These are phyloP conservation scores for Dinomys branickii DNA, from an alignment of 2,113 vertebrate species.

Conservation along the genomic window DNA sequence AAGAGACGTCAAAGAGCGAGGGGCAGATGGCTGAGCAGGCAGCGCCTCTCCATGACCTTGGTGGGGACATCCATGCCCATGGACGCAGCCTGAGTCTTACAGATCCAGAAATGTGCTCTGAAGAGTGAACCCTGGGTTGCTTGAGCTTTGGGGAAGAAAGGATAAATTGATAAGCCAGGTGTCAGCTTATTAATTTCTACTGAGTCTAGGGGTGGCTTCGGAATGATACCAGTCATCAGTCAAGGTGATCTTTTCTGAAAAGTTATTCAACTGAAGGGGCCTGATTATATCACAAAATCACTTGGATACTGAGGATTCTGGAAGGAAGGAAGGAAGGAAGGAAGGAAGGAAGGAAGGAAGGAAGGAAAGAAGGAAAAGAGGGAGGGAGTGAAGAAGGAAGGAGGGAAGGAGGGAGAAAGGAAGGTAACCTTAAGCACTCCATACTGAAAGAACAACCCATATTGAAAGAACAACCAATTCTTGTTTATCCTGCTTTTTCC, in stretches of 20 bases:
- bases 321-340: no score
- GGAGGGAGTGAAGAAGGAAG: no score
- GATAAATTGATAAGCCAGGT: not conserved
- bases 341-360: not conserved
- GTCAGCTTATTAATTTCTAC: not conserved
- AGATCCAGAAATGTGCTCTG: not conserved
- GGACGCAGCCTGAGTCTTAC: not conserved
- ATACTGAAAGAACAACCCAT: no score
- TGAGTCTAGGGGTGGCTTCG: not conserved
- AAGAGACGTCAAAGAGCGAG: constrained; percentile 63
- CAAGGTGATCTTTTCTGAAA: constrained; percentile 9
- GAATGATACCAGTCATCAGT: not conserved
- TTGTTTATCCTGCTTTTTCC: not conserved
- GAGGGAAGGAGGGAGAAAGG: not conserved
- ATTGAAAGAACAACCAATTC: not conserved
- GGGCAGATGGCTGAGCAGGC: constrained; percentile 76
- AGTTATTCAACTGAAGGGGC: not conserved
- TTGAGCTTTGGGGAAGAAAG: not conserved
- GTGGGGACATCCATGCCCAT: not conserved
- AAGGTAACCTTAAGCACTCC: not conserved
- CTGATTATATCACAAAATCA: not conserved
- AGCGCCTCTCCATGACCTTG: constrained; percentile 48
- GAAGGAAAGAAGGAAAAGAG: not conserved
- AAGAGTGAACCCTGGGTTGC: not conserved
- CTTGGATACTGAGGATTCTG: not conserved